Conservation (phyloP, 1,140 invertebrate genomes). For the Euwallacea fornicatus region DNA sequence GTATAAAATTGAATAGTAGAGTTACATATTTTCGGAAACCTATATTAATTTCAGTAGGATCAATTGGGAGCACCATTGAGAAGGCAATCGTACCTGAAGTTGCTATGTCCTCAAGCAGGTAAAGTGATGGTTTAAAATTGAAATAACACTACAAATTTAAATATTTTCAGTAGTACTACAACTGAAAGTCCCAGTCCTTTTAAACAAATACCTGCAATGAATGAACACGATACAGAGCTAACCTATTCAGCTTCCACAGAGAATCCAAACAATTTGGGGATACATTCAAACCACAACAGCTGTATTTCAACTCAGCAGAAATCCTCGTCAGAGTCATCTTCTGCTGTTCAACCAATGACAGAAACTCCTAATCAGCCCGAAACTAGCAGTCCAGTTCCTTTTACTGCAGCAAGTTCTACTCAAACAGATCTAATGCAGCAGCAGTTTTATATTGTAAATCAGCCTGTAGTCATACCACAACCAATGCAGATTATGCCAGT, state of each 20-base stretch:
- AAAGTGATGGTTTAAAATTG: not conserved
- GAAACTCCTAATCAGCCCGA: no score
- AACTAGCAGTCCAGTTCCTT: no score
- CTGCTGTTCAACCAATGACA: no score
- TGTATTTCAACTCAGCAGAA: no score
- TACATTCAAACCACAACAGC: no score
- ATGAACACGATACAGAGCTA: not conserved
- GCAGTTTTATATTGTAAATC: constrained; percentile 26
- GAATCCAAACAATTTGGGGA: no score
- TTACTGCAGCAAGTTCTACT: no score
- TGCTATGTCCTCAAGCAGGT: constrained; percentile 3
- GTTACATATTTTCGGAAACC: no score
- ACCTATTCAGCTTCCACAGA: not conserved
- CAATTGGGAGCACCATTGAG: not conserved
- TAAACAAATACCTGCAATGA: not conserved
- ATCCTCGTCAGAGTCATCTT: no score
- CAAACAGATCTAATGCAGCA: no score
- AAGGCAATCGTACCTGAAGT: not conserved
- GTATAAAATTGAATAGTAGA: constrained; percentile 13
- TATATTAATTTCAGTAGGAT: not conserved
- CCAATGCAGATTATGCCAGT: not conserved
- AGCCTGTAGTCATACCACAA: constrained; percentile 17
- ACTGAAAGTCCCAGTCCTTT: constrained; percentile 1
- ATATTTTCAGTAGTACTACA: not conserved
- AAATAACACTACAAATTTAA: not conserved